Conservation (phyloP, 2,113 vertebrate genomes). For the Nipponia nippon region DNA sequence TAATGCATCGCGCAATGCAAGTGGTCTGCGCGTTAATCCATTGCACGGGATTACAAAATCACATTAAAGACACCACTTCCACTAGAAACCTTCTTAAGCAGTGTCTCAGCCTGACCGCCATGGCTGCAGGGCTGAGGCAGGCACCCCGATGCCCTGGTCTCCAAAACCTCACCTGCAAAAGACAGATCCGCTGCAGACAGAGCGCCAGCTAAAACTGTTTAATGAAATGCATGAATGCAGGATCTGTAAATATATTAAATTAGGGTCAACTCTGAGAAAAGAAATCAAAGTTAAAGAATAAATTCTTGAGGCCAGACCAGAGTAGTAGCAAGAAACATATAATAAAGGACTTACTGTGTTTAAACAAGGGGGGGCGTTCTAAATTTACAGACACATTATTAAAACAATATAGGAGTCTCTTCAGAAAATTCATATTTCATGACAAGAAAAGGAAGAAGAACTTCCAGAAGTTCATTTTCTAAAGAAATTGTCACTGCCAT, state of each 20-base stretch:
- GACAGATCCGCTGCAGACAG: neutral
- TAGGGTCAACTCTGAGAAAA: fast-evolving
- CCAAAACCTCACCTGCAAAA: fast-evolving
- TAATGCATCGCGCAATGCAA: fast-evolving
- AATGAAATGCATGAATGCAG: fast-evolving
- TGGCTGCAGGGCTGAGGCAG: neutral
- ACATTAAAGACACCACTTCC: neutral
- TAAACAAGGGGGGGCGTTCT: neutral
- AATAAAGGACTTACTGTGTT: neutral
- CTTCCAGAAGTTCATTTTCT: neutral
- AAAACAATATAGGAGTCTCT: fast-evolving
- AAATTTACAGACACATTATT: fast-evolving
- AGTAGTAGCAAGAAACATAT: neutral
- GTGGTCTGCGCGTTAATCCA: fast-evolving
- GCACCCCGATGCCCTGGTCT: neutral
- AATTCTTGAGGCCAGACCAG: neutral
- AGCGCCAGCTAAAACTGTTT: neutral
- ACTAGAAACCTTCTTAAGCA: neutral
- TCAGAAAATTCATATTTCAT: neutral
- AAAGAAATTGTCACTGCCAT: neutral
- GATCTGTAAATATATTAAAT: fast-evolving
- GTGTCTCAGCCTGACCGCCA: fast-evolving
- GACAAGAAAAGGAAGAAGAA: neutral
- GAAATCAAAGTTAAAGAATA: neutral
- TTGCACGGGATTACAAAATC: fast-evolving